Evolutionary conservation across 2,797 vertebrate genomes (phyloP).

Genomic region (Pseudochaenichthys georgianus): DNA sequence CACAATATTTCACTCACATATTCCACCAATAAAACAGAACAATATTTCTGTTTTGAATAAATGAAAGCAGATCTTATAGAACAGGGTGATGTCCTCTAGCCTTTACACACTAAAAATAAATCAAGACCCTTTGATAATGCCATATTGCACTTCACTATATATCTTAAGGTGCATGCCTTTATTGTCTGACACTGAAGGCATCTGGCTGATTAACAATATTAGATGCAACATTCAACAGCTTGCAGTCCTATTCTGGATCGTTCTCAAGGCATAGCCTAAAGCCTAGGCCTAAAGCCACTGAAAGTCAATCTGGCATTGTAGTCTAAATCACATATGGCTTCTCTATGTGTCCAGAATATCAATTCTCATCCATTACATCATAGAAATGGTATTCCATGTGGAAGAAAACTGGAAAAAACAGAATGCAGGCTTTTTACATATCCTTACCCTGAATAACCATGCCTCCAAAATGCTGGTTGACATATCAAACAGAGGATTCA

Average conservation of each 20-base stretch:
- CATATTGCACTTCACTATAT: constrained; percentile 27
- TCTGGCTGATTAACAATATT: constrained; percentile 58
- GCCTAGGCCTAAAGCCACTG: constrained; percentile 51
- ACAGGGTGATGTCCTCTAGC: constrained; percentile 38
- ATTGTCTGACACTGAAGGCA: constrained; percentile 62
- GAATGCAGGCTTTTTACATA: constrained; percentile 53
- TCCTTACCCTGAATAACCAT: constrained; percentile 23
- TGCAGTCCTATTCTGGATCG: constrained; percentile 52
- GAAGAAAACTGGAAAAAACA: constrained; percentile 53
- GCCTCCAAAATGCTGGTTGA: constrained; percentile 42
- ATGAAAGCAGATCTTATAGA: constrained; percentile 17
- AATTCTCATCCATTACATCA: constrained; percentile 74
- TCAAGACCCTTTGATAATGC: constrained; percentile 24
- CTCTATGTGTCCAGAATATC: constrained; percentile 67
- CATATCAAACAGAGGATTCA: constrained; percentile 52
- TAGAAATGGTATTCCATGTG: constrained; percentile 52
- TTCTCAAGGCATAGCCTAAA: constrained; percentile 46
- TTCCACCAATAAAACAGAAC: constrained; percentile 4
- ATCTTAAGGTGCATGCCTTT: constrained; percentile 44
- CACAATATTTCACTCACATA: not conserved
- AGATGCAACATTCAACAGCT: constrained; percentile 73
- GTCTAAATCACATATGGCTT: constrained; percentile 64
- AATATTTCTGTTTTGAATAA: constrained; percentile 5
- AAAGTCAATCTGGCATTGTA: constrained; percentile 50
- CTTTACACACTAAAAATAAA: constrained; percentile 41